These are phyloP conservation scores for Meloidogyne chitwoodi DNA, from an alignment of 1,140 invertebrate genomes.

Conservation along the genomic window DNA sequence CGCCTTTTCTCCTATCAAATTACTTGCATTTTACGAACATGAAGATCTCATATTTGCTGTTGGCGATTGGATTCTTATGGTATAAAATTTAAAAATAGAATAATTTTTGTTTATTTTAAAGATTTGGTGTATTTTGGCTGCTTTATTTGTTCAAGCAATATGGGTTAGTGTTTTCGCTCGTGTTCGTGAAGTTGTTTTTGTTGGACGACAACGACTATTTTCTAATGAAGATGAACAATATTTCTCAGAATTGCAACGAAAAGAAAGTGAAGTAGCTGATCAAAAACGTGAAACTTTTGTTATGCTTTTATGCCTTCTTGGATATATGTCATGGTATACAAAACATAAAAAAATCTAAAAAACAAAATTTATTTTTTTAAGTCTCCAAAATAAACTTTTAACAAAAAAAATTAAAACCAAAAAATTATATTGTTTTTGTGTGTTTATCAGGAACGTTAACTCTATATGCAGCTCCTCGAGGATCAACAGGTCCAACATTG, in stretches of 20 bases:
- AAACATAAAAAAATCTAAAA: neutral
- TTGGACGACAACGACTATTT: constrained; percentile 12
- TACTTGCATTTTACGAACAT: constrained; percentile 56
- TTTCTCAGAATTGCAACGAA: constrained; percentile 33
- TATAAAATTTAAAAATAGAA: neutral
- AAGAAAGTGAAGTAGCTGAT: constrained; percentile 37
- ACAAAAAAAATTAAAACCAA: no score
- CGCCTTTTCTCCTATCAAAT: constrained; percentile 56
- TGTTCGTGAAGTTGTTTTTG: constrained; percentile 41
- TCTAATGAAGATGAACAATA: constrained; percentile 34
- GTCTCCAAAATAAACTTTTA: no score
- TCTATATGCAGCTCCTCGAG: no score
- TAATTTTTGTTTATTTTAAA: neutral
- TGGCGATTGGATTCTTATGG: constrained; percentile 54
- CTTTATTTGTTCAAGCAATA: constrained; percentile 54
- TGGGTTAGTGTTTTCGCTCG: constrained; percentile 50
- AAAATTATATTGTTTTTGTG: no score
- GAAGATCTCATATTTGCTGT: constrained; percentile 45
- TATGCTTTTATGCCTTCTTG: constrained; percentile 43
- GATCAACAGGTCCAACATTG: no score
- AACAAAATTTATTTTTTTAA: neutral
- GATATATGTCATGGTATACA: constrained; percentile 36
- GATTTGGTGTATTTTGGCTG: constrained; percentile 52
- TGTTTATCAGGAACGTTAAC: no score
- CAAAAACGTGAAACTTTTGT: constrained; percentile 46